Evolutionary conservation across 2,797 vertebrate genomes (phyloP).

Genomic region (Cyclopterus lumpus): DNA sequence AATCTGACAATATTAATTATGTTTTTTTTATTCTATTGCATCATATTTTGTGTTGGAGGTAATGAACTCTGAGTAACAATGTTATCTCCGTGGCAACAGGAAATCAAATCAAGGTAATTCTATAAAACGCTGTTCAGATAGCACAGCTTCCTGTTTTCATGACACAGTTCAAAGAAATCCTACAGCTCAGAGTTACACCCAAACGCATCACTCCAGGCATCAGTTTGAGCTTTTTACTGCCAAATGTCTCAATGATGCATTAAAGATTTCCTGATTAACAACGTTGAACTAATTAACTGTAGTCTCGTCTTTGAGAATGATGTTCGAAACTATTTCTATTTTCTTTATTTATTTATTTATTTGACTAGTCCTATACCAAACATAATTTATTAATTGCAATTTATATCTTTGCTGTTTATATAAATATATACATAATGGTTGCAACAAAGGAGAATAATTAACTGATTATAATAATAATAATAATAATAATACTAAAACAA

Average conservation of each 20-base stretch:
- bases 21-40: neutral
- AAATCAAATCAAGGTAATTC: conserved; percentile 1
- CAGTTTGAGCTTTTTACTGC: neutral
- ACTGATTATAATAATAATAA: too few species aligned
- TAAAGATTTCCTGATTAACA: neutral
- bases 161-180: neutral
- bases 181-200: neutral
- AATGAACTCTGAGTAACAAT: neutral
- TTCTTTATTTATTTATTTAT: neutral
- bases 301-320: neutral
- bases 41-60: neutral
- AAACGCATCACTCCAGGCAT: neutral
- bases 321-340: neutral
- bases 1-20: neutral
- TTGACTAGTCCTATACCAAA: neutral
- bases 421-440: too few species aligned
- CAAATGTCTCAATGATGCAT: neutral
- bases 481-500: neutral
- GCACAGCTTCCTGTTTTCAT: neutral
- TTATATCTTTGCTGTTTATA: too few species aligned
- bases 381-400: neutral
- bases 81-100: neutral
- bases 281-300: neutral
- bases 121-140: conserved; percentile 7
- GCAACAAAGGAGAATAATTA: too few species aligned